Evolutionary conservation across 2,797 vertebrate species (phyloP).

Genomic region (Enteromius afrohamiltoni): DNA sequence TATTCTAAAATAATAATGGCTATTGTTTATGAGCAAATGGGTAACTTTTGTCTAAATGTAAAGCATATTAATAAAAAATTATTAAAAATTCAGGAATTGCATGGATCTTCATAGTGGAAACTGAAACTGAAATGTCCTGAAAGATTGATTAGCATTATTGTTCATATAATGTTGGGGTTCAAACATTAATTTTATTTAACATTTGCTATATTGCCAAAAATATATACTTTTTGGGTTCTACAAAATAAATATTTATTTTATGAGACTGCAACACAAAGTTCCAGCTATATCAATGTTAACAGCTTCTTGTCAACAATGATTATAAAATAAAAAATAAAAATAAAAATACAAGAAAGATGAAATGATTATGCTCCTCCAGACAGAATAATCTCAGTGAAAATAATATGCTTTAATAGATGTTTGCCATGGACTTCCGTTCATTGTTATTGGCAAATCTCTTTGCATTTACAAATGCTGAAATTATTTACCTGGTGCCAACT

Average conservation of each 20-base stretch:
- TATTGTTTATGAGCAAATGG: neutral
- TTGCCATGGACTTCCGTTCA: slow-evolving; percentile 25
- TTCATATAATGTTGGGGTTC: neutral
- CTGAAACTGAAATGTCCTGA: neutral
- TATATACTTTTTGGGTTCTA: neutral
- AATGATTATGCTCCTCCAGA: slow-evolving; percentile 32
- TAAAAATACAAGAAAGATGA: neutral
- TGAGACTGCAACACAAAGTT: neutral
- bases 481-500: slow-evolving; percentile 40
- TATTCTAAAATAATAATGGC: neutral
- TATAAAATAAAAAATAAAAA: no score
- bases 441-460: slow-evolving; percentile 32
- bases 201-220: neutral
- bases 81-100: neutral
- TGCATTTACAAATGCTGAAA: slow-evolving; percentile 43
- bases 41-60: neutral
- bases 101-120: neutral
- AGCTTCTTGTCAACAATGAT: neutral
- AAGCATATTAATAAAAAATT: neutral
- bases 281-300: neutral
- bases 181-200: neutral
- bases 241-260: neutral
- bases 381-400: neutral
- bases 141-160: neutral
- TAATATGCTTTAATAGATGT: neutral